phyloP scores from a whole-genome alignment of 2,797 vertebrate genomes.

The Sebastes oblongus region DNA sequence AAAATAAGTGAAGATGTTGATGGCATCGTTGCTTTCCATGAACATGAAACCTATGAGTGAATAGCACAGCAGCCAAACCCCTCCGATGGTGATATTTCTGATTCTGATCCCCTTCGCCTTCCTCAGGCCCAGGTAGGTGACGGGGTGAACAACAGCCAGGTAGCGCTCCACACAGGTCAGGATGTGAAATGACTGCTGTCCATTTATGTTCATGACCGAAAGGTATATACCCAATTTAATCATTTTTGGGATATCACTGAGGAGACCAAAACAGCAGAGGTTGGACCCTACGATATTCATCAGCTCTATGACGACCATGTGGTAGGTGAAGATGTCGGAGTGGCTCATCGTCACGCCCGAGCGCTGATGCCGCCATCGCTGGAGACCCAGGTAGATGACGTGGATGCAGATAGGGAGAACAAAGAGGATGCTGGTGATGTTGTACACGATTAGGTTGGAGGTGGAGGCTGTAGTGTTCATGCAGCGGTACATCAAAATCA shows the following conservation, averaged over 20 bases:
- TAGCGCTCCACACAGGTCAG: slow-evolving; percentile 41
- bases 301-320: slow-evolving; percentile 22
- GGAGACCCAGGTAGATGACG: background rate
- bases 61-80: slow-evolving; percentile 10
- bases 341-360: rapidly evolving
- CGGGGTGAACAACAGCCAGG: slow-evolving; percentile 32
- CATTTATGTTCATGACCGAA: rapidly evolving
- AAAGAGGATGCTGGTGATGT: background rate
- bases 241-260: rapidly evolving
- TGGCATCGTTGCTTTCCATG: rapidly evolving
- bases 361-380: background rate
- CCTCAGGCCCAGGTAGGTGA: slow-evolving; percentile 26
- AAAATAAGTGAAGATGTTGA: rapidly evolving
- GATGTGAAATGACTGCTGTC: background rate
- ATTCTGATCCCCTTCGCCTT: background rate
- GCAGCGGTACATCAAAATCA: rapidly evolving
- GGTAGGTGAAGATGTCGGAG: background rate
- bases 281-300: background rate
- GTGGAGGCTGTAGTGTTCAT: rapidly evolving
- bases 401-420: background rate
- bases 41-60: rapidly evolving
- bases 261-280: rapidly evolving
- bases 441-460: background rate
- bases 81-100: background rate
- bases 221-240: rapidly evolving